Evolutionary conservation across 2,113 vertebrate genomes (phyloP), one percentile per base, ranked within the genome.

Genomic region (Tetraodon nigroviridis): DNA sequence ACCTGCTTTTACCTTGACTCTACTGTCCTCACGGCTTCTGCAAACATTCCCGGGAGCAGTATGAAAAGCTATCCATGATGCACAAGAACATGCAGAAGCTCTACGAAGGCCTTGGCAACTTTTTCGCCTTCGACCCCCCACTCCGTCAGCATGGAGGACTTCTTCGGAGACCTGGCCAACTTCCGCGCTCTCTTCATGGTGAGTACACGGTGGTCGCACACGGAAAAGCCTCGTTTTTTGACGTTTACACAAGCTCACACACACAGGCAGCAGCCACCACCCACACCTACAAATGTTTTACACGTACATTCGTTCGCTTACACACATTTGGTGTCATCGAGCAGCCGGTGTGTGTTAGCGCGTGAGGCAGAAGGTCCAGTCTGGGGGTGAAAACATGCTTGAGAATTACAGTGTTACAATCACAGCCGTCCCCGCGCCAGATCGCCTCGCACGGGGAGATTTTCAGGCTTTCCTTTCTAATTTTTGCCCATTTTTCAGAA

Each of bases 1-100:
- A 17, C 44, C 6, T 41, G 15, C 4, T 79, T 73, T 76, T 72
- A 58, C 93, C 92, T 98, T 98, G 88, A 97, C 90, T 62, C 48
- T 12, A 3, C 56, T 1, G 8, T 15, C 48, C 72, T 81, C 88
- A 99, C 95, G 92, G 93, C 87, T 98, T 99, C 88, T 81, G 90
- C 61, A 93, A 95, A 85, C 87, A 87, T 76, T 86, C 95, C 16
- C 88, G 94, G 54, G 96, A 99, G 48, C 95, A 97, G 51, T 98
- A 94, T 17, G 95, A 98, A 15, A 98, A 98, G 56, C 89, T 99
- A 46, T 91, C 91, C 70, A 94, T 87, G 77, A 98, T 96, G 95
- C 92, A 97, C 85, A 96, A 92, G 87, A 98, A 96, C 86, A 99
- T 99, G 97, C 89, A 88, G 4, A 98, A 98, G 64, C 82, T 98